Base-by-base conservation (phyloP, 1,140 invertebrate genomes). In the Antheraea pernyi region DNA sequence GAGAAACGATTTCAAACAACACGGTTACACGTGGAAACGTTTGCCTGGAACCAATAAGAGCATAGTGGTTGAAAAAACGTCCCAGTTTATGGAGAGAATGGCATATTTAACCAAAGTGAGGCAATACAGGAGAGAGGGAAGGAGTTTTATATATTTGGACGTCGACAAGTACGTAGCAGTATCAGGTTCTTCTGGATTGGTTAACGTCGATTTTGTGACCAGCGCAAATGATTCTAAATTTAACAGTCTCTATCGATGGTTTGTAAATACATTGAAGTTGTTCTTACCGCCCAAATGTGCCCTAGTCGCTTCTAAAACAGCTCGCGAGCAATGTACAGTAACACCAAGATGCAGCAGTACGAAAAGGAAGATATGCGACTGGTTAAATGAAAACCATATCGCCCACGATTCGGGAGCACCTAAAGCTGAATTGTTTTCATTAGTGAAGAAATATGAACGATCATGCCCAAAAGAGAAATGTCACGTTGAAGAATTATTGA, bases 21-120 rank as follows among this genome's bases (percentile, higher is more conserved):
- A 59, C 16, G 68, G 68, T 5, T 70, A 59, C 13, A 46, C 19
- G 19, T 70, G 68, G 68, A 70, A 30, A 60, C 36, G 68, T 13
- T 19, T 70, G 5, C 68, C 68, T 8, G 58, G 58, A 2, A n/a
- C 39, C 1, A 42, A 70, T 0, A 70, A 59, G 65, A 59, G 19
- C 19, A 65, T 70, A 0, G 19, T 70, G n/a, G 63, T 70, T 19
- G 68, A 70, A 59, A 39, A 64, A 0, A 60, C 62, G 7, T 16
- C 30, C 3, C 68, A 70, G 37, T 70, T 59, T 19, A 59, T 59
- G 6, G 18, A 18, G 8, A 59, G 63, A 13, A 65, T 70, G 37
- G 64, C 59, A 42, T 70, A 70, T 46, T 59, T 70, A 9, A 58
- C 48, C 0, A 16, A 59, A 30, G 60, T 70, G 63, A 65, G 30